Conservation (phyloP, 2,888 invertebrate genomes). For the Brachypalpus laphriformis region DNA sequence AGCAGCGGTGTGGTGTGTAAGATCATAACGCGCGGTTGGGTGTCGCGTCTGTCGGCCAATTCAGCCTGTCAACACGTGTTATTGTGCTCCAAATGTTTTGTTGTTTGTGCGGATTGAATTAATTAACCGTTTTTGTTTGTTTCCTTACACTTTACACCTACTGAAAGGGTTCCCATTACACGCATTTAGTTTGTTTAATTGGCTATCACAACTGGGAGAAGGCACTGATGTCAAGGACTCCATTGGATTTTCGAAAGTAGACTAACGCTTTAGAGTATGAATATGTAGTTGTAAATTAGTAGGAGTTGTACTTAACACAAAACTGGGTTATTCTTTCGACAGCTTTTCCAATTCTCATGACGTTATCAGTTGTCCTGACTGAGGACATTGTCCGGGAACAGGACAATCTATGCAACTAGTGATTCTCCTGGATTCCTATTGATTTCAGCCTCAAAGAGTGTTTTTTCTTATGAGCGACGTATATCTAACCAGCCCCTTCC, state of each 20-base stretch:
- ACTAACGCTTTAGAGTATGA: background rate
- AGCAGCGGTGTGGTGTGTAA: background rate
- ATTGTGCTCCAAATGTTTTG: constrained; percentile 9
- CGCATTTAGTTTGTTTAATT: background rate
- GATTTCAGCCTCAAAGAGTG: no score
- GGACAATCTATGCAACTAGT: no score
- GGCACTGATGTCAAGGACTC: background rate
- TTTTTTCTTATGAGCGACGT: no score
- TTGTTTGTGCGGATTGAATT: constrained; percentile 19
- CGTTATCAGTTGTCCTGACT: no score
- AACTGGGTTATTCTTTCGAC: no score
- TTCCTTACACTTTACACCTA: background rate
- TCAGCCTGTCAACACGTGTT: background rate
- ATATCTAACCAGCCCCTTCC: no score
- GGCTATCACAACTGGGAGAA: background rate
- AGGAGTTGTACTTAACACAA: no score
- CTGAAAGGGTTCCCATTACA: background rate
- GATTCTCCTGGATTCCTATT: no score
- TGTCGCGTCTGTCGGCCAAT: background rate
- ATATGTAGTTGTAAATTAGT: no score
- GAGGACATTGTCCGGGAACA: no score
- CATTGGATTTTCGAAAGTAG: constrained; percentile 19
- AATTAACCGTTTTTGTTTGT: background rate
- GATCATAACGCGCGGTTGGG: background rate
- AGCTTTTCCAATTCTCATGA: no score